Conservation (phyloP, 1,140 invertebrate species). For the Bombus ignitus region DNA sequence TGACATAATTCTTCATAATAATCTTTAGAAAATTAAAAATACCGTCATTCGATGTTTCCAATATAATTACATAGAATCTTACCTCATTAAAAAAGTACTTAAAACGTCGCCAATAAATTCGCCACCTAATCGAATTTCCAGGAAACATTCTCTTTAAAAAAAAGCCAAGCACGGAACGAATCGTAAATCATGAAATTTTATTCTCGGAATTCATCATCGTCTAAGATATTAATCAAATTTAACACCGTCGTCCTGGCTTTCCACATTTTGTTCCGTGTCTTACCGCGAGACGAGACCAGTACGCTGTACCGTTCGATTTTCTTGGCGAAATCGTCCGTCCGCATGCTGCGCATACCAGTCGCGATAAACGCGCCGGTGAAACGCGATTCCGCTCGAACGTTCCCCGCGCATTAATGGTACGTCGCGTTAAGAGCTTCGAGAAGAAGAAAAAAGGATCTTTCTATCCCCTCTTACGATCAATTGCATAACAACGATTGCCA, state of each 20-base stretch:
- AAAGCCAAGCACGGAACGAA: background rate
- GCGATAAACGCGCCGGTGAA: constrained; percentile 19
- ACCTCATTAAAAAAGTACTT: background rate
- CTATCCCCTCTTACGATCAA: background rate
- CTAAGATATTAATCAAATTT: constrained; percentile 28
- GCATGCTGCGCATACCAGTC: constrained; percentile 36
- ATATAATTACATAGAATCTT: background rate
- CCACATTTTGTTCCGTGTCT: background rate
- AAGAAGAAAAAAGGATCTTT: background rate
- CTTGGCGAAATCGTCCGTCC: constrained; percentile 28
- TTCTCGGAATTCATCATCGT: background rate
- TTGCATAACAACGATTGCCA: background rate
- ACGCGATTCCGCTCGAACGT: background rate
- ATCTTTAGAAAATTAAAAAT: background rate
- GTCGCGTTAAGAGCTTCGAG: background rate
- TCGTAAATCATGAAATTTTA: background rate
- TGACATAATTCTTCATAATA: background rate
- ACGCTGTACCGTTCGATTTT: constrained; percentile 36
- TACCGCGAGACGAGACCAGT: background rate
- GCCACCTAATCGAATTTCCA: background rate
- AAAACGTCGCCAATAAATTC: background rate
- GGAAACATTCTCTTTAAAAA: background rate
- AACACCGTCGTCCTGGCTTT: constrained; percentile 9
- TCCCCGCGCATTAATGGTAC: constrained; percentile 22
- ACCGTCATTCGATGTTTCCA: background rate